Conservation (phyloP, 2,888 invertebrate genomes). For the Oligia strigilis region DNA sequence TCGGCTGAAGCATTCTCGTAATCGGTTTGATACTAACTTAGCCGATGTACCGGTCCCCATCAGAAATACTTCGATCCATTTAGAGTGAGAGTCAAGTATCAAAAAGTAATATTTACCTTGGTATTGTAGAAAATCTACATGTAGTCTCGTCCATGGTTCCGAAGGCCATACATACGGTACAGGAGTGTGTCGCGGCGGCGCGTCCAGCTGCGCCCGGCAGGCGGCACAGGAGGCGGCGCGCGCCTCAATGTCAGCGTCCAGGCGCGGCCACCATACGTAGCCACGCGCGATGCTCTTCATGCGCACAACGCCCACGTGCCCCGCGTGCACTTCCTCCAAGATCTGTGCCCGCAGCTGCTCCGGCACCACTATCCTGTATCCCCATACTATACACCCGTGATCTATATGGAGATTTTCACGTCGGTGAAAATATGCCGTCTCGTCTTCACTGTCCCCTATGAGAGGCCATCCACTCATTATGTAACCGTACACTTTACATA, state of each 20-base stretch:
- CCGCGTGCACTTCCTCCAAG: no score
- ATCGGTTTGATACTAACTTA: background rate
- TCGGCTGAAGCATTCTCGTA: background rate
- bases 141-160: background rate
- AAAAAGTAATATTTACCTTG: background rate
- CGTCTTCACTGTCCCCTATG: no score
- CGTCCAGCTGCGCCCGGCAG: no score
- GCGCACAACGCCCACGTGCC: no score
- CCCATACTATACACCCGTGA: background rate
- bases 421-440: slow-evolving; percentile 22
- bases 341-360: no score
- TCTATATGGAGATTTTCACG: background rate
- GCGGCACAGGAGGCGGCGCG: no score
- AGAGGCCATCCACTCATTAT: slow-evolving; percentile 18
- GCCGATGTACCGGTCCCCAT: background rate
- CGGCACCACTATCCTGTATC: slow-evolving; percentile 8
- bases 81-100: background rate
- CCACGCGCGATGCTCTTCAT: no score
- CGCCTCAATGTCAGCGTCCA: no score
- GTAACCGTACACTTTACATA: slow-evolving; percentile 29
- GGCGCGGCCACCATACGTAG: no score
- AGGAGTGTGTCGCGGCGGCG: no score
- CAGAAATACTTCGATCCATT: background rate
- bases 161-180: no score
- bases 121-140: background rate